Percentiles rank a stretch among this genome's conserved stretches.
phyloP scores from a whole-genome alignment of 2,888 invertebrate genomes.

The Drosophila koepferae region DNA sequence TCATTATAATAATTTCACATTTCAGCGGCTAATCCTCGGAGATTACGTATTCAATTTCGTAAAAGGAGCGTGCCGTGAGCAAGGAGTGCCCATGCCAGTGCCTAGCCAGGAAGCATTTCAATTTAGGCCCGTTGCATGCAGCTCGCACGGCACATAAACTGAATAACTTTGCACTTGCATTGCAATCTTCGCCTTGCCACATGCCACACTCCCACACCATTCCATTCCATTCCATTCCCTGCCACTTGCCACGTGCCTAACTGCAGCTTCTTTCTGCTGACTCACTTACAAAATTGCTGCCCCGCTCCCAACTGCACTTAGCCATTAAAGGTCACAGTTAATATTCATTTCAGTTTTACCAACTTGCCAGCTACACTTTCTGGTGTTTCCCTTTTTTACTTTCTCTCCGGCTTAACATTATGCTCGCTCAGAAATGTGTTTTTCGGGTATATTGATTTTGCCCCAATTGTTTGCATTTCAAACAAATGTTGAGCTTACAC shows the following conservation, averaged over 20 bases:
- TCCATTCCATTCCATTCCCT: neutral
- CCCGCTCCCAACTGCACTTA: constrained; percentile 49
- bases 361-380: constrained; percentile 57
- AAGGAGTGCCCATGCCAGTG: neutral
- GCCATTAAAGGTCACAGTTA: constrained; percentile 78
- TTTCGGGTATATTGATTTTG: neutral
- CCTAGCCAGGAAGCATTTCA: constrained; percentile 41
- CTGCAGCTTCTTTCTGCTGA: constrained; percentile 55
- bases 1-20: constrained; percentile 62
- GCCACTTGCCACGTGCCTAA: constrained; percentile 16
- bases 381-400: constrained; percentile 4
- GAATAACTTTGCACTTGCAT: constrained; percentile 58
- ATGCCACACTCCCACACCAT: neutral
- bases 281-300: constrained; percentile 57
- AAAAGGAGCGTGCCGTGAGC: constrained; percentile 10
- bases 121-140: constrained; percentile 55
- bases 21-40: constrained; percentile 67
- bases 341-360: constrained; percentile 73
- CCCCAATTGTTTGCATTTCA: no score
- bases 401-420: neutral
- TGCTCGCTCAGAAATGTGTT: neutral
- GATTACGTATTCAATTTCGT: constrained; percentile 75
- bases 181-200: constrained; percentile 30
- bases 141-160: constrained; percentile 42
- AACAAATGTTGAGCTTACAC: no score